Evolutionary conservation across 1,140 invertebrate genomes (phyloP), one percentile per base, ranked within the genome.

Genomic region (Anadara kagoshimensis): DNA sequence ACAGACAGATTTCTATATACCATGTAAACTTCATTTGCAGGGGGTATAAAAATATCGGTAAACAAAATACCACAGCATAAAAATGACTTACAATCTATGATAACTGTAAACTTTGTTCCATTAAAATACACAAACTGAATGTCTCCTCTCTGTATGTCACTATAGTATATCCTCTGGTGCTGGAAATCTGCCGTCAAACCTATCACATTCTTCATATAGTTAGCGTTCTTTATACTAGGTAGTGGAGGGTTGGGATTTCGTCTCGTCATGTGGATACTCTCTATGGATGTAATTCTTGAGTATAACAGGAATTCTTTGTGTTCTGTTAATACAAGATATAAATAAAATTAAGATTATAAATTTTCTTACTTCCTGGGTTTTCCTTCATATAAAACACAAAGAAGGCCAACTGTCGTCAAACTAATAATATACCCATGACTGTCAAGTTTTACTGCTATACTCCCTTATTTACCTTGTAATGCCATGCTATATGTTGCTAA

Each of bases 211-310:
- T 93, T 90, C 91, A 96, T 94, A 69, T 73, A 86, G 3, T 92
- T 91, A 64, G 91, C 91, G 78, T 94, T 92, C 69, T 93, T 91
- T 43, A 97, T 94, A n/a, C 92, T 90, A 47, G 92, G 91, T 73
- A 94, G 93, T 0, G 95, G 95, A 41, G 94, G 91, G 83, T 95
- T 96, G 64, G 93, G 92, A 75, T 94, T 91, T 14, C 91, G 90
- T 41, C 93, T 92, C 81, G 94, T 92, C 10, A 99, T 85, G 82
- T 94, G 93, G 4, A 98, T 93, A 0, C 94, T 94, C 45, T 95
- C 91, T 36, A 99, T 95, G 90, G 97, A 95, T 0, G 95, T 96
- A 59, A 97, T 91, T 0, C 97, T 98, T 0, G 96, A 94, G 83
- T 97, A 99, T 0, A 99, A 94, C 1, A 99, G 85, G 85, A 95